Evolutionary conservation across 2,797 vertebrate species (phyloP), one percentile per base, ranked within the genome.

Genomic region (Gymnopithys bicolor): DNA sequence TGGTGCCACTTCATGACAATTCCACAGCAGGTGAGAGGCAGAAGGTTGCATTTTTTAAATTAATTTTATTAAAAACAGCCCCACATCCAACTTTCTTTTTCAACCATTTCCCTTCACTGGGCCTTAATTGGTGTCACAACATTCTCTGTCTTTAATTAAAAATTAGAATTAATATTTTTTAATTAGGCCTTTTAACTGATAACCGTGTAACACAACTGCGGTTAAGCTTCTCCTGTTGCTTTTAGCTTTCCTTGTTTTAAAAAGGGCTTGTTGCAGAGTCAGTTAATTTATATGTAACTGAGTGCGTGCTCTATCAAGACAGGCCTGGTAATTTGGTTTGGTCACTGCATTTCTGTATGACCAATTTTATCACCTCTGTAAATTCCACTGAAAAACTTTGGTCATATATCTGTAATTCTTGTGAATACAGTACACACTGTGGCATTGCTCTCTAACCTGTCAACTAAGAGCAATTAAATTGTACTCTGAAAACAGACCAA

Each of bases 61-160:
- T 89, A 41, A 56, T 5, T 48, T 52, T 28, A 19, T 58, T 78
- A 64, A 35, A 64, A 83, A 6, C 23, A 56, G 6, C 19, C 19
- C 16, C 23, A 19, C 21, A 15, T 43, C 21, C 11, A 49, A 4
- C 30, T 78, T 69, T 30, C 23, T 80, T 64, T 22, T 25, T 39
- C 77, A 75, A 55, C 30, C 49, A 45, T 76, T 90, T 95, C 33
- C 19, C 24, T 94, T 90, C 69, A 58, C 46, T 88, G 63, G 68
- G 84, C 28, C 27, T 70, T 48, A 93, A 89, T 30, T 91, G 52
- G 59, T 82, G 13, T 87, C 85, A 89, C 52, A 75, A 43, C 79
- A 81, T 94, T 91, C 84, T 79, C 71, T 70, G 52, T 77, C 84
- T 96, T 95, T 91, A 90, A 92, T 90, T 96, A 91, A 95, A 97